Percentiles rank a stretch among this genome's conserved stretches.
These are phyloP conservation scores for Megalopta genalis DNA, from an alignment of 1,140 invertebrate genomes.

Conservation along the genomic window DNA sequence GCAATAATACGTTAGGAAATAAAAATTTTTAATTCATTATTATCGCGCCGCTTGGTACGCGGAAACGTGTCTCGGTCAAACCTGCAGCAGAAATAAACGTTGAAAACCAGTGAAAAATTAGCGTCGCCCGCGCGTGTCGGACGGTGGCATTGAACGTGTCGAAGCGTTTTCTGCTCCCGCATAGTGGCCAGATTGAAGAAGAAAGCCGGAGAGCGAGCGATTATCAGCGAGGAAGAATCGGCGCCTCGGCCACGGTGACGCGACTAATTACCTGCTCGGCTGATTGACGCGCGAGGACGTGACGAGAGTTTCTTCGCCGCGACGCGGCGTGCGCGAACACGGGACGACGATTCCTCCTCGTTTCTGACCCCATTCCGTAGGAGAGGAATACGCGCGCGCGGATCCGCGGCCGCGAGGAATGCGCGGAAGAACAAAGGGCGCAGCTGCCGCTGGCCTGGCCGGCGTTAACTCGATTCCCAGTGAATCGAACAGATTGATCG, in stretches of 20 bases:
- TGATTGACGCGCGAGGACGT: slow-evolving; percentile 33
- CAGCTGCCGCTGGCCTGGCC: slow-evolving; percentile 14
- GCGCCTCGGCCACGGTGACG: too few species aligned
- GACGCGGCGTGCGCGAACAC: slow-evolving; percentile 19
- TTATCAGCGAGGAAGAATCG: not conserved
- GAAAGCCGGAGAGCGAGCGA: not conserved
- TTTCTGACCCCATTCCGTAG: slow-evolving; percentile 46
- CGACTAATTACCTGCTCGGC: not conserved
- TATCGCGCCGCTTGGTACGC: too few species aligned
- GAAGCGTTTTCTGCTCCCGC: too few species aligned
- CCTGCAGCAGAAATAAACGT: too few species aligned
- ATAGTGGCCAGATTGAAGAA: too few species aligned
- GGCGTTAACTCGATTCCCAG: slow-evolving; percentile 39
- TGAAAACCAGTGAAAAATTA: too few species aligned
- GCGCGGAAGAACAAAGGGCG: slow-evolving; percentile 41
- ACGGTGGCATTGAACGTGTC: too few species aligned
- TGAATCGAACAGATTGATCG: slow-evolving; percentile 36
- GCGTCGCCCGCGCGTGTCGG: too few species aligned
- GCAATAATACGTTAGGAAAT: too few species aligned
- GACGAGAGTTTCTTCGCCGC: slow-evolving; percentile 27
- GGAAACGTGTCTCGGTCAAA: too few species aligned
- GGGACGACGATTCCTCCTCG: slow-evolving; percentile 16
- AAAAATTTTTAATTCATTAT: too few species aligned
- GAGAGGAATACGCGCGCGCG: slow-evolving; percentile 22
- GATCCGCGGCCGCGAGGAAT: slow-evolving; percentile 37